These are phyloP conservation scores for Contarinia nasturtii DNA, from an alignment of 1,140 invertebrate species.

Conservation along the genomic window DNA sequence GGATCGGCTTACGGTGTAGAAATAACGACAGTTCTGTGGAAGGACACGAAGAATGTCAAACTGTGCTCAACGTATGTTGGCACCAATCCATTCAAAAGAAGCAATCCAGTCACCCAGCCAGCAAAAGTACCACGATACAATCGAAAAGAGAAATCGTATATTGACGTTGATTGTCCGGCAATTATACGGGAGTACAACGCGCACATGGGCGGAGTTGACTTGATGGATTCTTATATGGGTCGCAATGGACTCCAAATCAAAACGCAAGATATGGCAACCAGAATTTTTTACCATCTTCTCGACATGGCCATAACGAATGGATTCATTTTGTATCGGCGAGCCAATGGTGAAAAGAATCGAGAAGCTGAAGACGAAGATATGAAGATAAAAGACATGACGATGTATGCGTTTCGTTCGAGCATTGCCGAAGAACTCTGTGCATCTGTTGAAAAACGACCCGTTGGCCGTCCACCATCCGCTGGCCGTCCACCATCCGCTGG, in stretches of 20 bases:
- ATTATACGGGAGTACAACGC: conserved; percentile 26
- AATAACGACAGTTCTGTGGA: too few relatives aligned
- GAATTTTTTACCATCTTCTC: conserved; percentile 26
- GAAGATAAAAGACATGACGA: conserved; percentile 1
- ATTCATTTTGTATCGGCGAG: conserved; percentile 5
- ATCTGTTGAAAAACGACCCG: background rate
- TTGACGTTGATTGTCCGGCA: conserved; percentile 23
- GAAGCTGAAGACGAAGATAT: background rate
- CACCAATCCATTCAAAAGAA: too few relatives aligned
- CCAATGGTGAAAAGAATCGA: conserved; percentile 1
- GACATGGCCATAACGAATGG: conserved; percentile 14
- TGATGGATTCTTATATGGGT: conserved; percentile 23
- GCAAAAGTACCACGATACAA: conserved; percentile 15
- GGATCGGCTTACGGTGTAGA: too few relatives aligned
- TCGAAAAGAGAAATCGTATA: conserved; percentile 15
- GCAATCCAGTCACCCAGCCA: too few relatives aligned
- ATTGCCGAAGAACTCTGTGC: conserved; percentile 1
- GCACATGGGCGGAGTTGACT: conserved; percentile 28
- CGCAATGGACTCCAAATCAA: conserved; percentile 23
- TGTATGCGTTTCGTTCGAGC: background rate
- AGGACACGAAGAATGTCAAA: too few relatives aligned
- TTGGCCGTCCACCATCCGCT: too few relatives aligned
- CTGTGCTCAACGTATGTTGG: too few relatives aligned
- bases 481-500: too few relatives aligned
- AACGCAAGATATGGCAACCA: conserved; percentile 23